A percentile compares a stretch with the other conserved stretches of the same genome.
phyloP scores from a whole-genome alignment of 2,113 vertebrate species.

The Grammomys surdaster region DNA sequence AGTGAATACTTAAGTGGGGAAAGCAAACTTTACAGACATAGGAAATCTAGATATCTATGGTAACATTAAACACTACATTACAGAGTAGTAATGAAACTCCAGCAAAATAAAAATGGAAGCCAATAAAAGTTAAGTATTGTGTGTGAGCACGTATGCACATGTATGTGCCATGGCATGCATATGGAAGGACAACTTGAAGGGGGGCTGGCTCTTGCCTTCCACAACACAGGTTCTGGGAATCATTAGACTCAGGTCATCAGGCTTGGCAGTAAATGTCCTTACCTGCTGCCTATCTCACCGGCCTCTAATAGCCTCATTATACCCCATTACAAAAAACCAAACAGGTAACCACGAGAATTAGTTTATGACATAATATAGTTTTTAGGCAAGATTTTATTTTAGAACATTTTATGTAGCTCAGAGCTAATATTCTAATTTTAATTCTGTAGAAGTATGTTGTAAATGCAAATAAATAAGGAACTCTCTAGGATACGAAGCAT shows the following conservation, averaged over 20 bases:
- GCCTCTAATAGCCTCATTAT: conserved; percentile 6
- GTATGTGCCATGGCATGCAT: not conserved
- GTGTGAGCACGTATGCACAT: not conserved
- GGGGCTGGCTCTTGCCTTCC: not conserved
- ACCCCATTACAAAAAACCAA: conserved; percentile 19
- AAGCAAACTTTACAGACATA: not conserved
- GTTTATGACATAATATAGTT: not conserved
- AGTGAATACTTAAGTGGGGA: not conserved
- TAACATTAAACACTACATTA: conserved; percentile 27
- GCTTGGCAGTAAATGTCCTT: not conserved
- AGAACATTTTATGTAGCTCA: conserved; percentile 21
- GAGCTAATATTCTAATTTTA: not conserved
- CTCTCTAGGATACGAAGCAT: not conserved
- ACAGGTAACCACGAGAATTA: conserved; percentile 35
- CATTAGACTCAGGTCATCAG: not conserved
- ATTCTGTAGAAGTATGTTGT: conserved; percentile 2
- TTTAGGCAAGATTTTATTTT: conserved; percentile 40
- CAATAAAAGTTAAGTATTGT: not conserved
- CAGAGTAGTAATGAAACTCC: conserved; percentile 26
- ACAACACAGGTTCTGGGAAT: not conserved
- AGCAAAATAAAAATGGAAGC: not conserved
- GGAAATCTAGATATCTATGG: not conserved
- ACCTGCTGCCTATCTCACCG: not conserved
- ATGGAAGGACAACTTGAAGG: not conserved
- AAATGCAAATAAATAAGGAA: not conserved